Evolutionary conservation across 2,797 vertebrate genomes (phyloP).

Genomic region (Acanthurus tractus): DNA sequence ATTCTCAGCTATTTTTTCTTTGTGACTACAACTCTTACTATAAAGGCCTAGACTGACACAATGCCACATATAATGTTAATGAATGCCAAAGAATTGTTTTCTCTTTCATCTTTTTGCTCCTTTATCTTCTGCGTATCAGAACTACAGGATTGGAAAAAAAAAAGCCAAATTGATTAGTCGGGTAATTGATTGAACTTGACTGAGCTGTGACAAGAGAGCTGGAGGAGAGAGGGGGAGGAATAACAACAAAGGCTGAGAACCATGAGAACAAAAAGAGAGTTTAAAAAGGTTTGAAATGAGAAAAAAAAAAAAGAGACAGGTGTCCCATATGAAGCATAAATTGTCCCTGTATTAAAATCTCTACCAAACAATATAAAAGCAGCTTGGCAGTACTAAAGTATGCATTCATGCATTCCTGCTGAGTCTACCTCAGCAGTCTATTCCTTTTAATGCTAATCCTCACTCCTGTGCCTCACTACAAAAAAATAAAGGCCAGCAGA

Average conservation of each 20-base stretch:
- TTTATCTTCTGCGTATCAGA: slow-evolving; percentile 29
- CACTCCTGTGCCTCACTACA: slow-evolving; percentile 54
- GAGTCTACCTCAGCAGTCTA: slow-evolving; percentile 69
- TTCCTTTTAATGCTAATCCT: slow-evolving; percentile 77
- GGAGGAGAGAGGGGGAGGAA: slow-evolving; percentile 20
- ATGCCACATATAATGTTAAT: slow-evolving; percentile 41
- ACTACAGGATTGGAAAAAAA: slow-evolving; percentile 8
- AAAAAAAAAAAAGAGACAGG: slow-evolving; percentile 35
- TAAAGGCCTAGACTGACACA: slow-evolving; percentile 10
- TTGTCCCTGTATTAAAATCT: slow-evolving; percentile 45
- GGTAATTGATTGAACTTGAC: slow-evolving; percentile 56
- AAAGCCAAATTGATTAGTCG: slow-evolving; percentile 53
- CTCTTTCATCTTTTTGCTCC: slow-evolving; percentile 29
- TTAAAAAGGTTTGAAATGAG: slow-evolving; percentile 49
- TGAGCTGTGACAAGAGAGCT: slow-evolving; percentile 38
- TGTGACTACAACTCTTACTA: not conserved
- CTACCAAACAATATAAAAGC: slow-evolving; percentile 61
- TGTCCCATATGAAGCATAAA: slow-evolving; percentile 50
- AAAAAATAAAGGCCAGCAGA: slow-evolving; percentile 68
- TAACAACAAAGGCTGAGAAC: slow-evolving; percentile 34
- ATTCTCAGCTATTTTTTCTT: not conserved
- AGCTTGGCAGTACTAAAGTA: slow-evolving; percentile 64
- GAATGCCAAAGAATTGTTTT: slow-evolving; percentile 22
- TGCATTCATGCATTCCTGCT: slow-evolving; percentile 65
- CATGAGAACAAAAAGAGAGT: slow-evolving; percentile 42